Evolutionary conservation across 1,140 invertebrate species (phyloP), one percentile per base, ranked within the genome.

Genomic region (Halesus radiatus): DNA sequence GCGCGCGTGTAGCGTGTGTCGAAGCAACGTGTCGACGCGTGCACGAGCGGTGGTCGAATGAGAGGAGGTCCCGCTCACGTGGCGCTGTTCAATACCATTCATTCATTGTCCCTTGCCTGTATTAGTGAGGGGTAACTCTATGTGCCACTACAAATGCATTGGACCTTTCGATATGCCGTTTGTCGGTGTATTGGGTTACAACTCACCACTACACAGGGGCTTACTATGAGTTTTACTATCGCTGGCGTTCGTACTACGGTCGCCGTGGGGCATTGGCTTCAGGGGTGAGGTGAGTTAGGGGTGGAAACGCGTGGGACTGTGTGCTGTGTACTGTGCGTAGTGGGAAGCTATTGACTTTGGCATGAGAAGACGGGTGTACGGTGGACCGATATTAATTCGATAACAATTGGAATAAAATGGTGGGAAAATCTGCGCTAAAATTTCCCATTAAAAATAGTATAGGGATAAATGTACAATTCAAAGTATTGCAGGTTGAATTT

Each of bases 1-100:
- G 86, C 86, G 85, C 86, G 86, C 86, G 85, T 86, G 85, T 80
- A 84, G 73, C 29, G 83, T 83, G 84, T 85, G 76, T 82, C 79
- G 84, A 84, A 84, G 84, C 75, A 76, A 78, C 82, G 84, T 83
- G 80, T 76, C 56, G 81, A 81, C 85, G 85, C 84, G 85, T 85
- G 85, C 78, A 81, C 83, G 80, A 81, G 80, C 84, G 81, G 81
- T 81, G 84, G 78, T 84, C 83, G 84, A 87, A 87, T 87, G 86
- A 79, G 29, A 64, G 66, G 54, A 16, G 23, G 53, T 3, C 53
- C 52, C 10, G 29, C 37, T 75, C 53, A 75, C 76, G 60, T 37
- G 76, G 62, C 45, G 76, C 58, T 45, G 37, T 45, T 45, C 37
- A 45, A 45, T 58, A 23, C 68, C 64, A 60, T 79, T 79, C 66